Percentiles rank a stretch among this genome's conserved stretches.
Evolutionary conservation across 2,888 invertebrate species (phyloP).

Genomic region (Myopa tessellatipennis): DNA sequence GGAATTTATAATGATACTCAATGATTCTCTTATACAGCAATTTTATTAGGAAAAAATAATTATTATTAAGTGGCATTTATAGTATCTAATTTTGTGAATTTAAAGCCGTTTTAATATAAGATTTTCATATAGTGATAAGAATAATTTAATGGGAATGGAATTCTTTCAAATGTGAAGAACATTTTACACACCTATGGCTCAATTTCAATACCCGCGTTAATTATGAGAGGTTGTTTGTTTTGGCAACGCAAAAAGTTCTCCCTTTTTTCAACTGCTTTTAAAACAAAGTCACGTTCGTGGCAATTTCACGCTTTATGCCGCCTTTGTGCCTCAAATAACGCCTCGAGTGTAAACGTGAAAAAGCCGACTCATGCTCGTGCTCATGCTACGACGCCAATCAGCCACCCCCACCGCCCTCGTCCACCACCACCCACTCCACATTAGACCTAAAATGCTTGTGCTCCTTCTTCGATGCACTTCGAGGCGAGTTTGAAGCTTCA

Average conservation of each 20-base stretch:
- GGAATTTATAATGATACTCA: background rate
- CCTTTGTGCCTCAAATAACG: constrained; percentile 12
- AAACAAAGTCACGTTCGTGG: constrained; percentile 27
- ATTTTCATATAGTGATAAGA: too few species aligned
- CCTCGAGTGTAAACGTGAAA: constrained; percentile 8
- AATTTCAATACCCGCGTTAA: too few species aligned
- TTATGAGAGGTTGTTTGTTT: too few species aligned
- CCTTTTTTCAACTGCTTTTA: background rate
- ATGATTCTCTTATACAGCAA: background rate
- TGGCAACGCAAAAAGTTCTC: background rate
- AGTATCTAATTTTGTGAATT: too few species aligned
- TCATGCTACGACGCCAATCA: background rate
- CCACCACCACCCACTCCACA: constrained; percentile 9
- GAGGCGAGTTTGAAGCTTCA: background rate
- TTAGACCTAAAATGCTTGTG: constrained; percentile 1
- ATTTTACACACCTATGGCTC: too few species aligned
- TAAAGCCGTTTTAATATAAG: too few species aligned
- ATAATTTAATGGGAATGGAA: too few species aligned
- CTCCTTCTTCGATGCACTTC: background rate
- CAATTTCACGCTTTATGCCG: constrained; percentile 11
- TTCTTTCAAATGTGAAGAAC: too few species aligned
- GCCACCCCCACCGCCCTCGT: background rate
- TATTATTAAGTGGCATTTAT: too few species aligned
- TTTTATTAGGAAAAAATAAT: background rate
- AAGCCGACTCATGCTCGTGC: background rate